These are phyloP conservation scores for Leptogaster cylindrica DNA, from an alignment of 2,888 invertebrate genomes.

Conservation along the genomic window DNA sequence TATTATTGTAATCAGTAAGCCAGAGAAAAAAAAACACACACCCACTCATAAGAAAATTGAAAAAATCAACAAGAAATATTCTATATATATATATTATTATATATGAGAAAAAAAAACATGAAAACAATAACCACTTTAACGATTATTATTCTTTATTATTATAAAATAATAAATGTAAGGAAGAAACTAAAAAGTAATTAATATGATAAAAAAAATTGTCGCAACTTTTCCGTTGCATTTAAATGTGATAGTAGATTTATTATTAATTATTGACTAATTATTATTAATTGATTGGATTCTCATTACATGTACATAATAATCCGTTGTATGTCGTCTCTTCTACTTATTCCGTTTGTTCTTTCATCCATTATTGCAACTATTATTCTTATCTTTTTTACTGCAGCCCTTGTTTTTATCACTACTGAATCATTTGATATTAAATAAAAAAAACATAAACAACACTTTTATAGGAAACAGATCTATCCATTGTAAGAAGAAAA, in stretches of 20 bases:
- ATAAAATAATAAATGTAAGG: conserved; percentile 11
- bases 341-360: conserved; percentile 1
- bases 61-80: conserved; percentile 19
- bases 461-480: conserved; percentile 7
- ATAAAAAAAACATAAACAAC: conserved; percentile 6
- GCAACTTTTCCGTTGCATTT: conserved; percentile 49
- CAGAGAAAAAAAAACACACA: not conserved
- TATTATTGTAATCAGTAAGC: conserved; percentile 29
- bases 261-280: conserved; percentile 38
- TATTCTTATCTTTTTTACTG: no score
- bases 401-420: conserved; percentile 3
- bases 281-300: conserved; percentile 23
- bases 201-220: conserved; percentile 24
- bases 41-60: not conserved
- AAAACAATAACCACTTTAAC: conserved; percentile 35
- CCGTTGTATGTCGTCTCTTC: conserved; percentile 25
- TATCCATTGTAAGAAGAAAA: conserved; percentile 2
- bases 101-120: conserved; percentile 5
- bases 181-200: conserved; percentile 6
- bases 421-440: no score
- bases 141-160: conserved; percentile 38
- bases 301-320: conserved; percentile 12
- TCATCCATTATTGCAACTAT: no score
- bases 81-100: conserved; percentile 19
- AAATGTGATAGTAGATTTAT: conserved; percentile 50